Conservation (phyloP, 2,888 invertebrate species). For the Lasioglossum marginatum region DNA sequence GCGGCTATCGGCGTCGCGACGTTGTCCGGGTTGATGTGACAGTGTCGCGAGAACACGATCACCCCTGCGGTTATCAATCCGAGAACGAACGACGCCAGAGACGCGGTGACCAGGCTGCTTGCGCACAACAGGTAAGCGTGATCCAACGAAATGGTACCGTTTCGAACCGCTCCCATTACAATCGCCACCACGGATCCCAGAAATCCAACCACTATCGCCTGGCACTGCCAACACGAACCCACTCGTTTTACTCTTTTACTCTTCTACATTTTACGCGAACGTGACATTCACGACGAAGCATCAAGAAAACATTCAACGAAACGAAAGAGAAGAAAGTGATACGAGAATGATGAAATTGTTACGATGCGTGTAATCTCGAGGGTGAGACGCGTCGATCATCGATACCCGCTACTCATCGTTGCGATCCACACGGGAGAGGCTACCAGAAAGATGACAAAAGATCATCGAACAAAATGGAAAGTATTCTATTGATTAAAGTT, state of each 20-base stretch:
- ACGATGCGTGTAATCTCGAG: background rate
- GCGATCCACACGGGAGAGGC: too few species aligned
- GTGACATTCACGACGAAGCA: background rate
- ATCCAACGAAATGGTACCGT: constrained; percentile 87
- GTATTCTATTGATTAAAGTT: too few species aligned
- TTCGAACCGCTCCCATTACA: constrained; percentile 88
- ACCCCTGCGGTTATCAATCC: constrained; percentile 90
- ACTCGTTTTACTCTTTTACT: background rate
- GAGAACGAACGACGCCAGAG: constrained; percentile 90
- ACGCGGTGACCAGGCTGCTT: constrained; percentile 91
- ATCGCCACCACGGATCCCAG: constrained; percentile 90
- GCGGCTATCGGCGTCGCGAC: constrained; percentile 93
- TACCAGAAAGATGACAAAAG: too few species aligned
- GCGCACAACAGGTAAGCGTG: constrained; percentile 91
- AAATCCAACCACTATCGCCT: constrained; percentile 90
- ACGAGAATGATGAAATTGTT: background rate
- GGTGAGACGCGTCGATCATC: background rate
- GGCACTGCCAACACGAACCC: constrained; percentile 85
- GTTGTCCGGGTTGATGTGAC: constrained; percentile 92
- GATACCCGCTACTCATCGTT: background rate
- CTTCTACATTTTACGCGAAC: background rate
- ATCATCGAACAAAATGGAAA: too few species aligned
- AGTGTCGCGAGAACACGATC: constrained; percentile 89
- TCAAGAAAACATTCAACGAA: background rate
- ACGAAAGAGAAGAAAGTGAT: background rate